Percentiles rank a stretch among this genome's conserved stretches.
phyloP scores from a whole-genome alignment of 2,113 vertebrate genomes.

The Candoia aspera region DNA sequence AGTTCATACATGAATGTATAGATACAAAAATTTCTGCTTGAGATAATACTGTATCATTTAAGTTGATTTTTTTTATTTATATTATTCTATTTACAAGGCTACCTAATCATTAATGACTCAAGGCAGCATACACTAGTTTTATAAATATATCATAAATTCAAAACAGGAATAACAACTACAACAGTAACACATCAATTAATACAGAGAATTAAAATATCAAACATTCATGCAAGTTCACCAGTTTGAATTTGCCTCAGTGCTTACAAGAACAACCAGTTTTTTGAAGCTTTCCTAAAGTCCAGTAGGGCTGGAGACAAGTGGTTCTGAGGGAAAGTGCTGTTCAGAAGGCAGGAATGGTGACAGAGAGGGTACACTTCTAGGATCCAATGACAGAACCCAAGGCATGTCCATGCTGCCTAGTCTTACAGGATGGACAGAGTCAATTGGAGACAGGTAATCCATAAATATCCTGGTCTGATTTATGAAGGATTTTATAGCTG shows the following conservation, averaged over 20 bases:
- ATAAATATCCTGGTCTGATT: background rate
- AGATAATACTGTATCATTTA: background rate
- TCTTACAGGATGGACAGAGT: background rate
- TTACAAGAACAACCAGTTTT: background rate
- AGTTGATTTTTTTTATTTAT: background rate
- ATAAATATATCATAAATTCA: background rate
- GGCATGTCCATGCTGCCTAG: background rate
- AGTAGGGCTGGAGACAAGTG: background rate
- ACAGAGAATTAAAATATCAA: background rate
- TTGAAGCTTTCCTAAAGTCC: background rate
- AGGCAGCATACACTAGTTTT: background rate
- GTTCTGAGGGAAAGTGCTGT: background rate
- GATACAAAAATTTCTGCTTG: background rate
- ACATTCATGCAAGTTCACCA: background rate
- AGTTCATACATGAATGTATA: background rate
- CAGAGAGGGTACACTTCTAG: background rate
- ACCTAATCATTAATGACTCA: background rate
- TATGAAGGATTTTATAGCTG: background rate
- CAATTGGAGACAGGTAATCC: background rate
- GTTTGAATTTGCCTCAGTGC: background rate
- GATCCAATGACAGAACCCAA: background rate
- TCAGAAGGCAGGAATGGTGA: background rate
- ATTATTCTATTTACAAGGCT: background rate
- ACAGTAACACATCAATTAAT: background rate
- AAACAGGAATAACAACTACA: background rate